Evolutionary conservation across 2,797 vertebrate genomes (phyloP), one percentile per base, ranked within the genome.

Genomic region (Tangara arthus): DNA sequence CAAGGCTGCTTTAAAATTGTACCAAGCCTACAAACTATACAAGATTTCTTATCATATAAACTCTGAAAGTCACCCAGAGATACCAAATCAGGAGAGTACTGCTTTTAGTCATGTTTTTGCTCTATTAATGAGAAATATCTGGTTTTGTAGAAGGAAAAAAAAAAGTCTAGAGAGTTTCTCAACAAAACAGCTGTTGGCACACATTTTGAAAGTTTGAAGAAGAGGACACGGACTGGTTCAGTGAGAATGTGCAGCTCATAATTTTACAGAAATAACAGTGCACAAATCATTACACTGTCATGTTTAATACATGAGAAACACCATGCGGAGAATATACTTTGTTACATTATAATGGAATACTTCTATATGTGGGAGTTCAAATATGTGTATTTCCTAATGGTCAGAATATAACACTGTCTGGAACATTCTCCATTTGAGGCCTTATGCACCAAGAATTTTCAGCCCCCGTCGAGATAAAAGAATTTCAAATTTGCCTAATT

Each of bases 201-300:
- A 55, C 7, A 12, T 85, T 87, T 87, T 75, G 30, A 55, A 92
- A 91, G 42, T 82, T 41, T 87, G 56, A 92, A 87, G 56, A 88
- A 66, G 41, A 89, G 21, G 78, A 73, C 75, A 87, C 39, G 24
- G 87, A 75, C 46, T 55, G 20, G 30, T 75, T 95, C 76, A 80
- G 47, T 27, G 64, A 69, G 65, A 96, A 89, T 82, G 49, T 85
- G 75, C 81, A 89, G 89, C 46, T 93, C 64, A 61, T 87, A 92
- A 85, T 91, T 93, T 75, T 82, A 59, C 57, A 92, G 69, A 85
- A 87, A 87, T 68, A 95, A n/a, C 89, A 95, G 42, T 55, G 57
- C 41, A 75, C 53, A 94, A 94, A 92, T 95, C 90, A 91, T 78
- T 82, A 47, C 0, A 0, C 66, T 94, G 81, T 75, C 88, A 68